Conservation (phyloP, 2,113 vertebrate species). For the Clarias batrachus region DNA sequence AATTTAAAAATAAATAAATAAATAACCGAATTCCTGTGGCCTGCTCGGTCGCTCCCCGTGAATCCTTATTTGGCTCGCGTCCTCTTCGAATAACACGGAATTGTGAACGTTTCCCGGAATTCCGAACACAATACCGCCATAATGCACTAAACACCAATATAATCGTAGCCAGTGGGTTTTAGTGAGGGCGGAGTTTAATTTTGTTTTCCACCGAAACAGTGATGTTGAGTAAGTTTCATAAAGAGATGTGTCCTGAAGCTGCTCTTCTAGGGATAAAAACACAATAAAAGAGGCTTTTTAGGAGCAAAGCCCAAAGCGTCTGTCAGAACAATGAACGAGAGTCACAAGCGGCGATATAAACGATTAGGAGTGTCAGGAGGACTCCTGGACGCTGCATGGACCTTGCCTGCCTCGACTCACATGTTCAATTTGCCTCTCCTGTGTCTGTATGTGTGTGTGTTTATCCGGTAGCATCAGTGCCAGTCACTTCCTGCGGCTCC, state of each 20-base stretch:
- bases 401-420: constrained; percentile 32
- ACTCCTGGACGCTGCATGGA: constrained; percentile 46
- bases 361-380: constrained; percentile 57
- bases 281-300: constrained; percentile 49
- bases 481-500: not conserved
- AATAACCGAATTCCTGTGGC: not conserved
- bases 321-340: constrained; percentile 17
- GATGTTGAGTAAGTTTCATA: constrained; percentile 19
- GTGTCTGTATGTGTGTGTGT: not conserved
- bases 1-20: not conserved
- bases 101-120: not conserved
- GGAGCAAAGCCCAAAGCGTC: constrained; percentile 20
- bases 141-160: constrained; percentile 16
- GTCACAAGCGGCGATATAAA: constrained; percentile 45
- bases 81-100: not conserved
- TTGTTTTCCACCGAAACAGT: constrained; percentile 16
- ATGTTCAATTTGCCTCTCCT: constrained; percentile 44
- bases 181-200: constrained; percentile 27
- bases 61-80: constrained; percentile 15
- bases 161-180: not conserved
- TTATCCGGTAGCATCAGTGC: constrained; percentile 23
- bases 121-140: not conserved
- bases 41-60: not conserved
- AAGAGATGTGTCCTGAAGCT: constrained; percentile 30
- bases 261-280: constrained; percentile 40